A percentile compares a stretch with the other conserved stretches of the same genome.
phyloP scores from a whole-genome alignment of 2,113 vertebrate species.

The Thryonomys swinderianus region DNA sequence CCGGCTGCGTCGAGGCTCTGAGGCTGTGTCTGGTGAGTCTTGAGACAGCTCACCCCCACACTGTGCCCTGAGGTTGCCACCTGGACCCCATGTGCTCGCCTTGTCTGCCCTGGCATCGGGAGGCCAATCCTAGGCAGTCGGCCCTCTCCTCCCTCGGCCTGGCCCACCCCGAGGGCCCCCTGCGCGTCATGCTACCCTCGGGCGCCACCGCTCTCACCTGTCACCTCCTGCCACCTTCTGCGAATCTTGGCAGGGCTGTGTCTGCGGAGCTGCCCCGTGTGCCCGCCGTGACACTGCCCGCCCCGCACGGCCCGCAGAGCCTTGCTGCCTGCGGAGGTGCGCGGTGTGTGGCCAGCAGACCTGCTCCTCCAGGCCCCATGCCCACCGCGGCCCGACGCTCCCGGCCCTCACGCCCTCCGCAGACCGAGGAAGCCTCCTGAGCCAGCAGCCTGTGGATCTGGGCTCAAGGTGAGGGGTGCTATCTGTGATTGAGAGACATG shows the following conservation, averaged over 20 bases:
- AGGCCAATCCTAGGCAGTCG: neutral
- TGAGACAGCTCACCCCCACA: accelerated
- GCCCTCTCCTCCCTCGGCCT: neutral
- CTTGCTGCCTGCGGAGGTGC: neutral
- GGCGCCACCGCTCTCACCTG: neutral
- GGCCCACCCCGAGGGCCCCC: neutral
- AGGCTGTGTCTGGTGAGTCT: too few relatives aligned
- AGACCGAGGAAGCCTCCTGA: neutral
- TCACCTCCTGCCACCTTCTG: neutral
- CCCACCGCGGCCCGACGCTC: accelerated
- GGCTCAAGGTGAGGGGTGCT: constrained; percentile 81
- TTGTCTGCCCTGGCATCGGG: too few relatives aligned
- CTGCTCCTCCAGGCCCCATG: accelerated
- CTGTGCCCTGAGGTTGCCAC: neutral
- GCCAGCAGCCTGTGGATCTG: constrained; percentile 18
- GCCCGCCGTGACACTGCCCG: neutral
- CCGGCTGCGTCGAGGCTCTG: neutral
- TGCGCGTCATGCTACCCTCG: neutral
- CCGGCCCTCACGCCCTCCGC: neutral
- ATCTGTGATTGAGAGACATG: constrained; percentile 81
- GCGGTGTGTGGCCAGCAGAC: accelerated
- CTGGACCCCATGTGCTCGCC: accelerated
- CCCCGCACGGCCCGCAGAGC: neutral
- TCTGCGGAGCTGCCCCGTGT: too few relatives aligned
- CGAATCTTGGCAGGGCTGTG: accelerated